Evolutionary conservation across 2,888 invertebrate species (phyloP).

Genomic region (Ptychoptera contaminata): DNA sequence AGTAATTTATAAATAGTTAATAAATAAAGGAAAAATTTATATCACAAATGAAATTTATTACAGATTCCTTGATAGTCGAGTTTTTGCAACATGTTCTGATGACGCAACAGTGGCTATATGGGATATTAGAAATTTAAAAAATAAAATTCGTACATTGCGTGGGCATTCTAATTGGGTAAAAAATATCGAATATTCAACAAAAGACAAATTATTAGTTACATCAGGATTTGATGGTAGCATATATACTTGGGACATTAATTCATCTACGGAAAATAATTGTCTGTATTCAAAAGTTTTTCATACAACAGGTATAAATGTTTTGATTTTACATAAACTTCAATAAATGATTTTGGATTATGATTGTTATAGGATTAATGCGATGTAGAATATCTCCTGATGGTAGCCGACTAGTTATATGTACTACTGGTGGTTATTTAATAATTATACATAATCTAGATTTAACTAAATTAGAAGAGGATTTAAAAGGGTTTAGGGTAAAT

Average conservation of each 20-base stretch:
- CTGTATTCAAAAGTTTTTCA: conserved; percentile 71
- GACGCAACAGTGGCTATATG: conserved; percentile 85
- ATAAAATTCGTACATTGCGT: conserved; percentile 55
- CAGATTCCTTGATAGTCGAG: conserved; percentile 72
- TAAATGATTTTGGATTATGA: background rate
- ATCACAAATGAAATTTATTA: conserved; percentile 10
- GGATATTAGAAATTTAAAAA: conserved; percentile 76
- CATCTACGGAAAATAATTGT: conserved; percentile 60
- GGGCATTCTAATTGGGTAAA: conserved; percentile 95
- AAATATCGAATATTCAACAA: conserved; percentile 82
- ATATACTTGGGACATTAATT: conserved; percentile 88
- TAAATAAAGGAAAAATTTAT: conserved; percentile 1
- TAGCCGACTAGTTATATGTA: conserved; percentile 76
- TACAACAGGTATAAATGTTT: conserved; percentile 41
- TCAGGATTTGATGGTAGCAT: conserved; percentile 89
- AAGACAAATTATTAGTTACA: conserved; percentile 70
- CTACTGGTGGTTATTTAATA: conserved; percentile 78
- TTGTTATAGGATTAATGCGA: conserved; percentile 42
- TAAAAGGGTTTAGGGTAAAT: conserved; percentile 66
- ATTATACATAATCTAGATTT: conserved; percentile 80
- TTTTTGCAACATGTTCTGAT: conserved; percentile 89
- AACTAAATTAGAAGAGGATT: conserved; percentile 58
- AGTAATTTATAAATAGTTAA: conserved; percentile 38
- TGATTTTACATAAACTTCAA: background rate
- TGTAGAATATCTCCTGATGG: conserved; percentile 76